Evolutionary conservation across 2,797 vertebrate genomes (phyloP).

Genomic region (Vultur gryphus): DNA sequence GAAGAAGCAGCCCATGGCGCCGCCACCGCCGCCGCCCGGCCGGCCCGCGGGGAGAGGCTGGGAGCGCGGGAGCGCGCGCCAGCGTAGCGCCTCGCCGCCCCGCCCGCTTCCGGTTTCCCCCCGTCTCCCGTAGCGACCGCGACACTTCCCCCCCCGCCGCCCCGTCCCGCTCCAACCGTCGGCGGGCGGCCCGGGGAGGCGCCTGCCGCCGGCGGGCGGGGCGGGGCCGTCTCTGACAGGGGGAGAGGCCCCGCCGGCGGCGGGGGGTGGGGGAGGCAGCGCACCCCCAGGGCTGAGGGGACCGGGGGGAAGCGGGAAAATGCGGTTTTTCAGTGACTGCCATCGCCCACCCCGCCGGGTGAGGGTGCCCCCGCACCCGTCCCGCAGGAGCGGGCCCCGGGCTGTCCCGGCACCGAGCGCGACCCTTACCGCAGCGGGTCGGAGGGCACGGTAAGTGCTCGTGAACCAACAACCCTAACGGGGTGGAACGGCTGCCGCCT

Average conservation of each 20-base stretch:
- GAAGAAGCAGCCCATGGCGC: constrained; percentile 23
- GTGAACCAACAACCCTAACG: accelerated
- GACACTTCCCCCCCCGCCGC: not conserved
- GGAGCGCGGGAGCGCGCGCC: not conserved
- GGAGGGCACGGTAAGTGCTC: not conserved
- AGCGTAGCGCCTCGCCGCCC: not conserved
- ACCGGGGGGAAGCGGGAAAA: accelerated
- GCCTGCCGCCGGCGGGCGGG: not conserved
- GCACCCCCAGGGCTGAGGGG: accelerated
- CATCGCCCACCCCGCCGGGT: too few relatives aligned
- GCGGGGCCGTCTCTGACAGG: not conserved
- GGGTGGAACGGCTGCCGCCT: not conserved
- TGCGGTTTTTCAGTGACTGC: accelerated
- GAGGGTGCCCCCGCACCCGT: accelerated
- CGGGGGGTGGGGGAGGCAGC: not conserved
- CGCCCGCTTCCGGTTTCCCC: not conserved
- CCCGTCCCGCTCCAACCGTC: not conserved
- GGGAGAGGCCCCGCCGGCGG: not conserved
- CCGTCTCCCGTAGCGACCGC: not conserved
- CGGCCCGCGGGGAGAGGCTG: not conserved
- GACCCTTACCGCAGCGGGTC: not conserved
- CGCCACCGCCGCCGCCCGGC: not conserved
- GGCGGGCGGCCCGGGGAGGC: not conserved
- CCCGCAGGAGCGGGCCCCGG: not conserved
- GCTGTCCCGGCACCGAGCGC: too few relatives aligned